These are phyloP conservation scores for Anser brachyrhynchus DNA, from an alignment of 2,113 vertebrate species.

Conservation along the genomic window DNA sequence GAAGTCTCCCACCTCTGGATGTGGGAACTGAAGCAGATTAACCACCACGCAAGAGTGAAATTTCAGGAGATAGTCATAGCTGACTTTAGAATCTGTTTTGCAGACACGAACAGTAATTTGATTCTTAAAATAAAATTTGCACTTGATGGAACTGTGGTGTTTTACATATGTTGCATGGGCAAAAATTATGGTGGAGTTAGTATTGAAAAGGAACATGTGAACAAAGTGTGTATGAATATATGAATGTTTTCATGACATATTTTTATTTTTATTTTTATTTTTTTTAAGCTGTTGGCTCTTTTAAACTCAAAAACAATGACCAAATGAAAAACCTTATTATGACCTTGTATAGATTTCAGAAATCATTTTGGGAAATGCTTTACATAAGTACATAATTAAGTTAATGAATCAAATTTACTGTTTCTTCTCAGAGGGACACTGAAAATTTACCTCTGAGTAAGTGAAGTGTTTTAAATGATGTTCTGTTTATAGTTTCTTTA, in stretches of 20 bases:
- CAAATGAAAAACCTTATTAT: constrained; percentile 8
- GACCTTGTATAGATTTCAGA: constrained; percentile 44
- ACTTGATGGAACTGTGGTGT: not conserved
- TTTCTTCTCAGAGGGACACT: not conserved
- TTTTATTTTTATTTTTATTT: not conserved
- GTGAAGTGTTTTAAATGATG: constrained; percentile 17
- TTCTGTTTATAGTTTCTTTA: constrained; percentile 21
- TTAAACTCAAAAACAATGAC: not conserved
- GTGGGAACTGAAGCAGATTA: not conserved
- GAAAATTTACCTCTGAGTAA: constrained; percentile 30
- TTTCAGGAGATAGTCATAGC: not conserved
- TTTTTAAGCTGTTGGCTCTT: not conserved
- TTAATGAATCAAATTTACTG: constrained; percentile 55
- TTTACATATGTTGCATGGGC: not conserved
- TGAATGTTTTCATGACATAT: not conserved
- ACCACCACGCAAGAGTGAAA: not conserved
- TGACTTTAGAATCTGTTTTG: not conserved
- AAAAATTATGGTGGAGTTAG: not conserved
- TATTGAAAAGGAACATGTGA: not conserved
- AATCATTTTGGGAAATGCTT: constrained; percentile 16
- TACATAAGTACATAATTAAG: constrained; percentile 40
- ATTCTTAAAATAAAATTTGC: not conserved
- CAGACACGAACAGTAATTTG: not conserved
- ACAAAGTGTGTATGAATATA: not conserved
- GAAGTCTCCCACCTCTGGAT: not conserved